Conservation (phyloP, 2,797 vertebrate species). For the Lemur catta region DNA sequence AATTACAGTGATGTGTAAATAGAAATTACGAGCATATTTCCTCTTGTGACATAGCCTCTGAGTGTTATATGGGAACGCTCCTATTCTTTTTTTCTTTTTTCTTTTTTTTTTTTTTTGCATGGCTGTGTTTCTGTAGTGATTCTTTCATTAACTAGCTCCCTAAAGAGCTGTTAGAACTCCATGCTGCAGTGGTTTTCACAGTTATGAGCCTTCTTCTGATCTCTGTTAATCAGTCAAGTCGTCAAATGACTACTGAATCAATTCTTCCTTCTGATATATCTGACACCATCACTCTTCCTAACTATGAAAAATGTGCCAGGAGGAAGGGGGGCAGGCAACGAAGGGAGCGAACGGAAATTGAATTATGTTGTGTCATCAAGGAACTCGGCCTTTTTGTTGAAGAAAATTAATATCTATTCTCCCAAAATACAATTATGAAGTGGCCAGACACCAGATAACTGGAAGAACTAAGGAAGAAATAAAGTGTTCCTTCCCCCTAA, state of each 20-base stretch:
- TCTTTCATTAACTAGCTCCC: conserved; percentile 86
- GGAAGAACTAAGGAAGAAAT: conserved; percentile 13
- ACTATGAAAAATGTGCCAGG: conserved; percentile 76
- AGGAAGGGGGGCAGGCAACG: not conserved
- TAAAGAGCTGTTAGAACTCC: conserved; percentile 84
- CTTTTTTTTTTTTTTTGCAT: conserved; percentile 75
- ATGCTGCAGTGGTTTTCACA: conserved; percentile 81
- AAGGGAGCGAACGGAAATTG: conserved; percentile 58
- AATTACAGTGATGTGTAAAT: conserved; percentile 83
- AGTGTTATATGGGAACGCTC: conserved; percentile 77
- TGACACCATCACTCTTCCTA: conserved; percentile 80
- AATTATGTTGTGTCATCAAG: conserved; percentile 70
- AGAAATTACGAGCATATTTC: conserved; percentile 83
- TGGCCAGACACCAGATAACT: conserved; percentile 34
- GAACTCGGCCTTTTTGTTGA: conserved; percentile 66
- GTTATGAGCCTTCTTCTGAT: conserved; percentile 81
- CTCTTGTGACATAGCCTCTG: conserved; percentile 76
- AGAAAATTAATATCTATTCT: conserved; percentile 74
- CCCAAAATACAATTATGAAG: conserved; percentile 55
- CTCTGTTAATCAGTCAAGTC: conserved; percentile 84
- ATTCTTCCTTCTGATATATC: conserved; percentile 83
- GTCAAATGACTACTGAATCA: conserved; percentile 81
- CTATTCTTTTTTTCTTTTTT: conserved; percentile 74
- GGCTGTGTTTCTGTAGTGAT: conserved; percentile 81
- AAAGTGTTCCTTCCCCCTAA: not conserved